Evolutionary conservation across 2,888 invertebrate species (phyloP).

Genomic region (Cantharis rufa): DNA sequence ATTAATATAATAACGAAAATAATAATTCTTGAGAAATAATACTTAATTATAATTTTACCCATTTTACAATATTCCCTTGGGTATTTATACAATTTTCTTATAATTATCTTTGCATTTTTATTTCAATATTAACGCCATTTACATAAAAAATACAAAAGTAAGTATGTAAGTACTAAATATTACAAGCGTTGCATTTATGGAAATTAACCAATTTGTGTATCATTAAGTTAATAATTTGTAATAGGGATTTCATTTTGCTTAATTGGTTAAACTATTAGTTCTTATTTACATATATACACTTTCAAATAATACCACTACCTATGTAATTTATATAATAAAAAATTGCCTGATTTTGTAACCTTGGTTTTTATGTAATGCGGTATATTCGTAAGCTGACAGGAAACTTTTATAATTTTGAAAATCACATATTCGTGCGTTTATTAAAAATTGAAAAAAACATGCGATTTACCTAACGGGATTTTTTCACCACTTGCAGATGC

Average conservation of each 20-base stretch:
- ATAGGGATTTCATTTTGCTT: not conserved
- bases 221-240: not conserved
- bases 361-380: not conserved
- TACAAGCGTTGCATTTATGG: not conserved
- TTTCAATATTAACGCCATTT: not conserved
- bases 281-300: not conserved
- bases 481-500: conserved; percentile 48
- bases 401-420: not conserved
- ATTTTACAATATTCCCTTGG: not conserved
- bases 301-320: not conserved
- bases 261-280: not conserved
- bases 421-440: not conserved
- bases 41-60: too few relatives aligned
- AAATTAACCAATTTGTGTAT: not conserved
- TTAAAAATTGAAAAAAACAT: not conserved
- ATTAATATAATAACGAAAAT: not conserved
- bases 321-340: not conserved
- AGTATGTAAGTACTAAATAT: not conserved
- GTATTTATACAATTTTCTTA: not conserved
- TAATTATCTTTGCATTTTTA: not conserved
- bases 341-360: not conserved
- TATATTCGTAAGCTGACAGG: not conserved
- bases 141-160: not conserved
- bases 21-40: not conserved
- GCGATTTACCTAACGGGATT: conserved; percentile 51